Evolutionary conservation across 2,797 vertebrate species (phyloP).

Genomic region (Pipistrellus pygmaeus): DNA sequence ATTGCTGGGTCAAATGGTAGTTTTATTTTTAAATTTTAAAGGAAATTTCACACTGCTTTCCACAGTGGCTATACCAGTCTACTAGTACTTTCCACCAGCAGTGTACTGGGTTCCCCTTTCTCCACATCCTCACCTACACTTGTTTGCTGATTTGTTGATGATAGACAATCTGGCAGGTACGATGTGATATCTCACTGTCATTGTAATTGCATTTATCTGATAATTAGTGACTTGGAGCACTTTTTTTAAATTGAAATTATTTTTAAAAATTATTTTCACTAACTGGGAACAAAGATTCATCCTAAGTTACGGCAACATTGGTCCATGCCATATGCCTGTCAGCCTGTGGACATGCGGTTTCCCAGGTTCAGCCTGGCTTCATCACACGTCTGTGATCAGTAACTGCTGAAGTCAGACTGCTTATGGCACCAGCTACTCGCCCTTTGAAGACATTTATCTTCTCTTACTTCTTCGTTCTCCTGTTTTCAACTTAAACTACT

Average conservation of each 20-base stretch:
- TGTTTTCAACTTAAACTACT: slow-evolving; percentile 49
- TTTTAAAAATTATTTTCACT: slow-evolving; percentile 62
- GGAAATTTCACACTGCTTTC: too few species aligned
- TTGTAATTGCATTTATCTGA: too few species aligned
- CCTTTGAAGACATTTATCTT: slow-evolving; percentile 77
- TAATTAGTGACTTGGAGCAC: too few species aligned
- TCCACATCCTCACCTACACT: too few species aligned
- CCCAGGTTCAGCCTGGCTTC: neutral
- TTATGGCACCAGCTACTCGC: slow-evolving; percentile 74
- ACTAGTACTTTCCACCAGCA: too few species aligned
- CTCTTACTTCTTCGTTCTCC: neutral
- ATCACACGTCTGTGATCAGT: neutral
- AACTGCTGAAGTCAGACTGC: slow-evolving; percentile 49
- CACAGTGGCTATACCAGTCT: too few species aligned
- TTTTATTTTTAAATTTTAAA: too few species aligned
- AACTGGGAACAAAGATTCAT: neutral
- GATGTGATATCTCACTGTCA: too few species aligned
- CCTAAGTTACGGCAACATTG: slow-evolving; percentile 5
- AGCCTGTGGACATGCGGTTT: neutral
- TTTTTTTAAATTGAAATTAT: slow-evolving; percentile 34
- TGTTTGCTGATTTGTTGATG: too few species aligned
- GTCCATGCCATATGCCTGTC: neutral
- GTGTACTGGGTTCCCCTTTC: too few species aligned
- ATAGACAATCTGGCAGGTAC: too few species aligned
- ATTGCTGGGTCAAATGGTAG: too few species aligned